A percentile compares a stretch with the other conserved stretches of the same genome.
Evolutionary conservation across 2,888 invertebrate species (phyloP).

Genomic region (Drosophila phalerata): DNA sequence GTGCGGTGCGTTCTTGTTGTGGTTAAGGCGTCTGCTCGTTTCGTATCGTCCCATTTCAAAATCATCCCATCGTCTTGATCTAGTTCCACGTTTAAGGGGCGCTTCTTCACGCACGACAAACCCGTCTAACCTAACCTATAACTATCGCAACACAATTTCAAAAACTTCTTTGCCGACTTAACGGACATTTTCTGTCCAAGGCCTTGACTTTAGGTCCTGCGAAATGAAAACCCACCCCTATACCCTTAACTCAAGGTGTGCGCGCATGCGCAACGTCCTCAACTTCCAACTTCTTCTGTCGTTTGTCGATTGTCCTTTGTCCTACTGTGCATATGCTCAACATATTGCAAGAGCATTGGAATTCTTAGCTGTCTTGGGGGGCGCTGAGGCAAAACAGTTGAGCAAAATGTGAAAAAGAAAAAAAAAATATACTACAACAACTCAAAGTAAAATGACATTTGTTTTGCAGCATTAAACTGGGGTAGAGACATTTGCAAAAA

Average conservation of each 20-base stretch:
- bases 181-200: conserved; percentile 61
- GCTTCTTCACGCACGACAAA: conserved; percentile 48
- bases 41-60: conserved; percentile 13
- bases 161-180: conserved; percentile 57
- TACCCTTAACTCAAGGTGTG: conserved; percentile 65
- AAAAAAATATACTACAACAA: conserved; percentile 8
- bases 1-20: conserved; percentile 54
- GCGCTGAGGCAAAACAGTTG: conserved; percentile 30
- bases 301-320: conserved; percentile 33
- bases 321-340: conserved; percentile 65
- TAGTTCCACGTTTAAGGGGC: conserved; percentile 56
- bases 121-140: conserved; percentile 49
- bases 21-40: conserved; percentile 50
- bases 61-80: conserved; percentile 61
- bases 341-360: conserved; percentile 64
- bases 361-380: conserved; percentile 51
- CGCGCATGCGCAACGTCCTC: conserved; percentile 70
- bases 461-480: conserved; percentile 50
- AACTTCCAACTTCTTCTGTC: conserved; percentile 27
- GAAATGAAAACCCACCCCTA: conserved; percentile 62
- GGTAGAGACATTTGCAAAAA: conserved; percentile 56
- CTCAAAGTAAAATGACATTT: conserved; percentile 61
- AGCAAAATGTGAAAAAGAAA: conserved; percentile 1
- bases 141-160: conserved; percentile 42
- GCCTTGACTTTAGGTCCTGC: conserved; percentile 66